Evolutionary conservation across 2,888 invertebrate species (phyloP).

Genomic region (Mactromeris polynyma): DNA sequence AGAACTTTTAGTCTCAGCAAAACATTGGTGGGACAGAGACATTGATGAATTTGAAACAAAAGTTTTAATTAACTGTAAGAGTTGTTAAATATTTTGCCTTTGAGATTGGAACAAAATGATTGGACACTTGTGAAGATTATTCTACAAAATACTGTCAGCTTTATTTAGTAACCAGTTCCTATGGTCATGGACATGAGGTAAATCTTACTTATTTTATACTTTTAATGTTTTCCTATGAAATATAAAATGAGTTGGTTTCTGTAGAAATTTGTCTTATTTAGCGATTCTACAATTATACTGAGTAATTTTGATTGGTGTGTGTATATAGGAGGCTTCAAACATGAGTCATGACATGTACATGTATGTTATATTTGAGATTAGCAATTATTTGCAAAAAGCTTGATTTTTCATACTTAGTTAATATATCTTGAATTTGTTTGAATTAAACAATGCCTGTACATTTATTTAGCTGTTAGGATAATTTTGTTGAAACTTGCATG

Average conservation of each 20-base stretch:
- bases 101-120: not conserved
- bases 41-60: not conserved
- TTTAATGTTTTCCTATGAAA: not conserved
- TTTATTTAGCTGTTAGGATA: no score
- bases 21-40: not conserved
- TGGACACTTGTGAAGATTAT: not conserved
- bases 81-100: no score
- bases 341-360: not conserved
- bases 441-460: no score
- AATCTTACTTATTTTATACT: not conserved
- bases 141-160: not conserved
- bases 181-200: constrained; percentile 17
- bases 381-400: no score
- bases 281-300: not conserved
- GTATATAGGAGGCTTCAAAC: not conserved
- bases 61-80: no score
- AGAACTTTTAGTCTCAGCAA: not conserved
- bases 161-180: not conserved
- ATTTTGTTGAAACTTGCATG: no score
- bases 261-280: not conserved
- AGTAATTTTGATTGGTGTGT: not conserved
- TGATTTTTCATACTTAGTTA: no score
- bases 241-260: not conserved
- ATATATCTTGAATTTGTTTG: no score
- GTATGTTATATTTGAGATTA: not conserved